Conservation (phyloP, 2,797 vertebrate genomes). For the Hybognathus amarus region DNA sequence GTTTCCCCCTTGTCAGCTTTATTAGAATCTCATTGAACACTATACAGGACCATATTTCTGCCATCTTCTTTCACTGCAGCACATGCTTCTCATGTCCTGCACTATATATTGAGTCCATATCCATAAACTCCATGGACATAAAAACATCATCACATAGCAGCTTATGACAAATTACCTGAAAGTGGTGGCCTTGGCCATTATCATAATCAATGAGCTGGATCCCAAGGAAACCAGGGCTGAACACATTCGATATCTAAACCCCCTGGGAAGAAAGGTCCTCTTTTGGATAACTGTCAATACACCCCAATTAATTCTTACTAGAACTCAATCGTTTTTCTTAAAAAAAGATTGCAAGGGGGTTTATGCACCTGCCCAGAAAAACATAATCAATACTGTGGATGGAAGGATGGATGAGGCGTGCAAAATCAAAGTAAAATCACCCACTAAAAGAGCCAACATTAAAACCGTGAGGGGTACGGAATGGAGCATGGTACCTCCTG, state of each 20-base stretch:
- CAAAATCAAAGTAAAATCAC: slow-evolving; percentile 27
- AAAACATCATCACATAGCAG: slow-evolving; percentile 33
- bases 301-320: slow-evolving; percentile 49
- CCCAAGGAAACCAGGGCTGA: slow-evolving; percentile 32
- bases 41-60: slow-evolving; percentile 18
- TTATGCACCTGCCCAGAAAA: slow-evolving; percentile 24
- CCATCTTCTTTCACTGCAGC: slow-evolving; percentile 30
- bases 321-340: slow-evolving; percentile 49
- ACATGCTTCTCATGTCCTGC: not conserved
- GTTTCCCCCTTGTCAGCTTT: slow-evolving; percentile 34
- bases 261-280: slow-evolving; percentile 10
- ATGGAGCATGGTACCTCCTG: not conserved
- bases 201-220: slow-evolving; percentile 62
- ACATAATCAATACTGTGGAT: slow-evolving; percentile 39
- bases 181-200: slow-evolving; percentile 37
- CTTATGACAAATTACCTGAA: slow-evolving; percentile 55
- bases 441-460: not conserved
- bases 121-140: slow-evolving; percentile 40
- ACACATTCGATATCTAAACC: slow-evolving; percentile 40
- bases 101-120: not conserved
- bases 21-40: slow-evolving; percentile 44
- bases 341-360: slow-evolving; percentile 28
- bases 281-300: slow-evolving; percentile 52
- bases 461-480: not conserved
- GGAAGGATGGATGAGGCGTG: not conserved